phyloP scores from a whole-genome alignment of 2,113 vertebrate species.

The Melanostigma gelatinosum region DNA sequence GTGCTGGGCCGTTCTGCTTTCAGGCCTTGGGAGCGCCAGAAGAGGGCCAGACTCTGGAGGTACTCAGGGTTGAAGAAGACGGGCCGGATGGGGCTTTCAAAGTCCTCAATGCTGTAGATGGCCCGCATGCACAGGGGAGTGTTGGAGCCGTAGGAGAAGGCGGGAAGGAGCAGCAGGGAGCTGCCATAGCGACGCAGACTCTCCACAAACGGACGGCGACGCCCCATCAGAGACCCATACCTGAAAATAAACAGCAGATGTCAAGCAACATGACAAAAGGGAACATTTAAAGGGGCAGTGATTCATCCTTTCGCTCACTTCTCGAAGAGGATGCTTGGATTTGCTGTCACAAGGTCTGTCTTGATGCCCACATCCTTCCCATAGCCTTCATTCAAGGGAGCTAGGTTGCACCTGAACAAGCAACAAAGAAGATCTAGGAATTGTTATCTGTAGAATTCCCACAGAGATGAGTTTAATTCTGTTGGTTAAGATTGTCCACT shows the following conservation, averaged over 20 bases:
- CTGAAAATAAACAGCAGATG: constrained; percentile 73
- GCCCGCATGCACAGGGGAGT: constrained; percentile 88
- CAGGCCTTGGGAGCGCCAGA: constrained; percentile 91
- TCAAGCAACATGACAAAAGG: not conserved
- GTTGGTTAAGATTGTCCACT: not conserved
- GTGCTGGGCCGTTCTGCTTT: constrained; percentile 86
- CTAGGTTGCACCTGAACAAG: constrained; percentile 91
- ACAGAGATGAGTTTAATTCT: not conserved
- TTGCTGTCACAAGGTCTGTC: constrained; percentile 93
- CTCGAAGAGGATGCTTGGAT: constrained; percentile 92
- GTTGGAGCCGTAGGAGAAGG: constrained; percentile 90
- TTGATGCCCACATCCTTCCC: constrained; percentile 90
- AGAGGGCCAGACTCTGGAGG: constrained; percentile 85
- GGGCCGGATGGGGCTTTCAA: constrained; percentile 78
- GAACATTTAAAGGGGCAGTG: accelerated
- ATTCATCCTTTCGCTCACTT: constrained; percentile 84
- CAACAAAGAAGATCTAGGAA: not conserved
- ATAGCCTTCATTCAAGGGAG: constrained; percentile 84
- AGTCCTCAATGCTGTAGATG: constrained; percentile 86
- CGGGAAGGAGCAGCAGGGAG: constrained; percentile 89
- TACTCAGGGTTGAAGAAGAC: constrained; percentile 92
- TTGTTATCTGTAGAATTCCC: not conserved
- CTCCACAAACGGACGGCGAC: constrained; percentile 86
- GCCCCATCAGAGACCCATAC: constrained; percentile 85
- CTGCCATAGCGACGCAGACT: constrained; percentile 84